Conservation (phyloP, 2,113 vertebrate species). For the Epinephelus cyanopodus region DNA sequence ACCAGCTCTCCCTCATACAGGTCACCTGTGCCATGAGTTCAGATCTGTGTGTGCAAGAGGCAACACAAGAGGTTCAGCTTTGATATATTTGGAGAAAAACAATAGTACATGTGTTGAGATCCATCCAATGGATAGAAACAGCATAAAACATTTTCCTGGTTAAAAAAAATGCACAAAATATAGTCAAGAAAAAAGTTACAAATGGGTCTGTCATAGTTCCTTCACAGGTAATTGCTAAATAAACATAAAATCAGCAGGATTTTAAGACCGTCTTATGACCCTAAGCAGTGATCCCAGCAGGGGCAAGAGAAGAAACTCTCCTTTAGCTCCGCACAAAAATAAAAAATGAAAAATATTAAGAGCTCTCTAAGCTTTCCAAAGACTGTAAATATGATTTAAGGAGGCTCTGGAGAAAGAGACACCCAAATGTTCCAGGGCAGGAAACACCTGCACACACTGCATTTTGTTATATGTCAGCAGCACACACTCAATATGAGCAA, state of each 20-base stretch:
- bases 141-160: not conserved
- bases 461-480: not conserved
- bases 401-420: constrained; percentile 32
- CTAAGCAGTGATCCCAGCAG: not conserved
- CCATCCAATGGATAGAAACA: not conserved
- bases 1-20: constrained; percentile 86
- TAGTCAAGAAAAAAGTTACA: not conserved
- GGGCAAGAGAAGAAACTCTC: constrained; percentile 20
- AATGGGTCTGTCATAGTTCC: constrained; percentile 6
- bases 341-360: not conserved
- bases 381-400: constrained; percentile 43
- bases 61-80: not conserved
- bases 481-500: not conserved
- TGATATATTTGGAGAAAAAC: not conserved
- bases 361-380: constrained; percentile 36
- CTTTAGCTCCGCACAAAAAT: constrained; percentile 1
- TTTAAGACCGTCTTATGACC: constrained; percentile 17
- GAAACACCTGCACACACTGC: constrained; percentile 41
- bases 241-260: constrained; percentile 21
- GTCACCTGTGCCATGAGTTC: constrained; percentile 83
- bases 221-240: not conserved
- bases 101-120: not conserved
- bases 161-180: not conserved
- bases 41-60: constrained; percentile 75
- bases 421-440: constrained; percentile 42